These are phyloP conservation scores for Hyles vespertilio DNA, from an alignment of 1,140 invertebrate genomes.

Conservation along the genomic window DNA sequence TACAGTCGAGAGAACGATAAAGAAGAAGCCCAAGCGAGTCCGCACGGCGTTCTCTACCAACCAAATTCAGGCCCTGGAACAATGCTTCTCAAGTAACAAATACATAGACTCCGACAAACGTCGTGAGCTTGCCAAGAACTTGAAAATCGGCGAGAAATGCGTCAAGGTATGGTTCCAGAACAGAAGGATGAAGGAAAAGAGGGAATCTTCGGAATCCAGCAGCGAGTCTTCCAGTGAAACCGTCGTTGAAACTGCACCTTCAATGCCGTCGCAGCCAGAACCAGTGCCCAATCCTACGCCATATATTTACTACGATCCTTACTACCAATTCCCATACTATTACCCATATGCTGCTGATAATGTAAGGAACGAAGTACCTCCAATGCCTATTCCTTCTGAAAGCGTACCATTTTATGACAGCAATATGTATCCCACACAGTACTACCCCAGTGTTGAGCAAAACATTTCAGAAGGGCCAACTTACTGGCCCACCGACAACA, in stretches of 20 bases:
- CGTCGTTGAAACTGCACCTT: no score
- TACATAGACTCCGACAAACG: slow-evolving; percentile 39
- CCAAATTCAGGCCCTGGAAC: slow-evolving; percentile 46
- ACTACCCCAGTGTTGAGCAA: slow-evolving; percentile 24
- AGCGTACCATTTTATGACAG: slow-evolving; percentile 19
- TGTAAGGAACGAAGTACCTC: no score
- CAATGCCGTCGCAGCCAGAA: no score
- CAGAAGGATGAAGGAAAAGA: slow-evolving; percentile 58
- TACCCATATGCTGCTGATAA: not conserved
- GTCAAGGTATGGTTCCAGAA: slow-evolving; percentile 65
- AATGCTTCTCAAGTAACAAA: slow-evolving; percentile 27
- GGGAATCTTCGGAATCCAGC: slow-evolving; percentile 36
- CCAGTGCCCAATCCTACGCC: no score
- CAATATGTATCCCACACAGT: slow-evolving; percentile 32
- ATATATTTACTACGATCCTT: not conserved
- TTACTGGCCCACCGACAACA: no score
- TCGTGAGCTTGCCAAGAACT: slow-evolving; percentile 31
- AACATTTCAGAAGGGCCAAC: no score
- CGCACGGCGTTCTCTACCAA: slow-evolving; percentile 54
- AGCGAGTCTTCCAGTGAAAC: slow-evolving; percentile 34
- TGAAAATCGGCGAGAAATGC: slow-evolving; percentile 42
- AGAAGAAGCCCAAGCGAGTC: slow-evolving; percentile 42
- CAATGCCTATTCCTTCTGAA: not conserved
- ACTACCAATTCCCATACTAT: not conserved
- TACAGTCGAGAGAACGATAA: slow-evolving; percentile 33